A percentile compares a stretch with the other conserved stretches of the same genome.
phyloP scores from a whole-genome alignment of 2,113 vertebrate genomes.

The Ceuthmochares aereus region DNA sequence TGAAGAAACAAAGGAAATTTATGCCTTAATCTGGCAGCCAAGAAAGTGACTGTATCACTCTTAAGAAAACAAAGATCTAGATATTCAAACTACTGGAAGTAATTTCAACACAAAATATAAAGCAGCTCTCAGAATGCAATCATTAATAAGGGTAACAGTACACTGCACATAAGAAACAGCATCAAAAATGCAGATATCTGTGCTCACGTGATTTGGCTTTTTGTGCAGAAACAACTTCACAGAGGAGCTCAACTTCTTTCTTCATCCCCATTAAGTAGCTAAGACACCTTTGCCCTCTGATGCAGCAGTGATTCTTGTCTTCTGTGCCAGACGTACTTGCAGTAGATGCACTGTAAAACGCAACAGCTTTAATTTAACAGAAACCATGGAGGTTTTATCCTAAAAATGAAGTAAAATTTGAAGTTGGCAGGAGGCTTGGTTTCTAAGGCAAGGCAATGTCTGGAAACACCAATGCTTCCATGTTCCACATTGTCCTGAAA shows the following conservation, averaged over 20 bases:
- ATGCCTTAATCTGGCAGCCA: background rate
- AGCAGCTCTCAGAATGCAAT: background rate
- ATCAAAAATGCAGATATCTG: background rate
- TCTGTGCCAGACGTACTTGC: background rate
- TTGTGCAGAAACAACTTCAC: background rate
- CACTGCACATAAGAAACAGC: background rate
- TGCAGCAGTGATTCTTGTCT: background rate
- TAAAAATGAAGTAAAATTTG: background rate
- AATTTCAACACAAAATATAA: background rate
- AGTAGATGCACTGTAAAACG: background rate
- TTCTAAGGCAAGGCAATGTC: background rate
- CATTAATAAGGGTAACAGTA: background rate
- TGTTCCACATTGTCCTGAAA: background rate
- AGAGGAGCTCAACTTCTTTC: background rate
- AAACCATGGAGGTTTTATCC: background rate
- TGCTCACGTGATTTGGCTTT: background rate
- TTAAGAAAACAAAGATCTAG: background rate
- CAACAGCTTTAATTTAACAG: background rate
- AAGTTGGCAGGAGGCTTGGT: background rate
- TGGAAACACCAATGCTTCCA: background rate
- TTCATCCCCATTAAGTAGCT: background rate
- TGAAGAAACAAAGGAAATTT: background rate
- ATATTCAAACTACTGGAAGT: background rate
- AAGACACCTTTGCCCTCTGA: background rate
- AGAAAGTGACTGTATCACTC: slow-evolving; percentile 30